These are phyloP conservation scores for Ophonus ardosiacus DNA, from an alignment of 2,888 invertebrate species.

Conservation along the genomic window DNA sequence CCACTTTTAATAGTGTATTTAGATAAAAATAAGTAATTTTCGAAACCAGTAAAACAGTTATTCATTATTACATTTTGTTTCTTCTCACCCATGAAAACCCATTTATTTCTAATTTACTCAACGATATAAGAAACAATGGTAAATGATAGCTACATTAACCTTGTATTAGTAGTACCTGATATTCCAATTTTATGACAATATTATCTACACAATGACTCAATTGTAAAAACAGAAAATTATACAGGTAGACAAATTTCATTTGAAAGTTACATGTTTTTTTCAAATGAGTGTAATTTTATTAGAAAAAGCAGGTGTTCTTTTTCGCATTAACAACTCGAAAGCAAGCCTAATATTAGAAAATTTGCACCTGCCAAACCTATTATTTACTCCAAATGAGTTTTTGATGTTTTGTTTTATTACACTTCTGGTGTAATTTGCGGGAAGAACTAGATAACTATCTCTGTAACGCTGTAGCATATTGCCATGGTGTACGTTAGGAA, in stretches of 20 bases:
- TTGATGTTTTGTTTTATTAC: conserved; percentile 19
- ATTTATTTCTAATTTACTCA: too few species aligned
- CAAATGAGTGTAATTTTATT: neutral
- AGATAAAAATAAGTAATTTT: too few species aligned
- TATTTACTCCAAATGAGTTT: conserved; percentile 3
- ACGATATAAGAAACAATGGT: too few species aligned
- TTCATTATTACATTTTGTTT: too few species aligned
- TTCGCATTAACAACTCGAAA: neutral
- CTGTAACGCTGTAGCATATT: neutral
- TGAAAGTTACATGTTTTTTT: neutral
- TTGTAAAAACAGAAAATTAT: too few species aligned
- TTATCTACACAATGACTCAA: too few species aligned
- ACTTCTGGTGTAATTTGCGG: neutral
- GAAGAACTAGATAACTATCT: neutral
- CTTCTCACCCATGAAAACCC: too few species aligned
- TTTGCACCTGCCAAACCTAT: conserved; percentile 10
- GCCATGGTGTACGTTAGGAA: neutral
- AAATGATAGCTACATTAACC: too few species aligned
- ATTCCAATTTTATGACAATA: too few species aligned
- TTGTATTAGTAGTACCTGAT: too few species aligned
- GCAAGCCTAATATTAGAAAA: conserved; percentile 6
- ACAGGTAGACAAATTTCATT: neutral
- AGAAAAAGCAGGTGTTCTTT: neutral
- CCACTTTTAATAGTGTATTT: too few species aligned
- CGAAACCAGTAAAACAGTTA: too few species aligned